Conservation (phyloP, 2,797 vertebrate genomes). For the Pangasius krempfi region DNA sequence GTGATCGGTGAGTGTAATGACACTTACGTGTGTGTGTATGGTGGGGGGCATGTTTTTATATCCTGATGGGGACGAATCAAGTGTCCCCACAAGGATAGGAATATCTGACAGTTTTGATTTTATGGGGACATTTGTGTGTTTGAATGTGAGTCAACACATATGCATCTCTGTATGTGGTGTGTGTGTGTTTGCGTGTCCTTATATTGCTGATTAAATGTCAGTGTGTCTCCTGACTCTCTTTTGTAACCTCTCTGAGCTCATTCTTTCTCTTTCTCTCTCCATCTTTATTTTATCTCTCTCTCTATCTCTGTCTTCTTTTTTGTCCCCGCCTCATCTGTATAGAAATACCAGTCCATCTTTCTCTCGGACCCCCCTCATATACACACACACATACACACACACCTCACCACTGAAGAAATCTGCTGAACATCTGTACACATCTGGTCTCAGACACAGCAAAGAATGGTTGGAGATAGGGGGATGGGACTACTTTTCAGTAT, state of each 20-base stretch:
- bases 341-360: slow-evolving; percentile 5
- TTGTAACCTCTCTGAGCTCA: neutral
- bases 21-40: neutral
- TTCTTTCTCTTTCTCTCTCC: neutral
- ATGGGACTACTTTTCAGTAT: slow-evolving; percentile 15
- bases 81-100: too few species aligned
- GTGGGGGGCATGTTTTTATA: neutral
- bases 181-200: neutral
- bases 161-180: too few species aligned
- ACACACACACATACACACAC: too few species aligned
- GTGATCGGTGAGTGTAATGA: neutral
- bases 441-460: slow-evolving; percentile 46
- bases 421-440: slow-evolving; percentile 61
- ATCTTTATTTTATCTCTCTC: neutral
- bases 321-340: neutral
- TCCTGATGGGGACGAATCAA: neutral
- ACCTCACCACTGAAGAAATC: slow-evolving; percentile 40
- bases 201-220: neutral
- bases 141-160: neutral
- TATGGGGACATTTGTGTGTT: neutral
- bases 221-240: neutral
- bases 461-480: neutral
- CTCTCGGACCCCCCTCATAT: neutral
- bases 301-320: neutral
- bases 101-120: neutral